Evolutionary conservation across 1,140 invertebrate species (phyloP), one percentile per base, ranked within the genome.

Genomic region (Brachionus rotundiformis): DNA sequence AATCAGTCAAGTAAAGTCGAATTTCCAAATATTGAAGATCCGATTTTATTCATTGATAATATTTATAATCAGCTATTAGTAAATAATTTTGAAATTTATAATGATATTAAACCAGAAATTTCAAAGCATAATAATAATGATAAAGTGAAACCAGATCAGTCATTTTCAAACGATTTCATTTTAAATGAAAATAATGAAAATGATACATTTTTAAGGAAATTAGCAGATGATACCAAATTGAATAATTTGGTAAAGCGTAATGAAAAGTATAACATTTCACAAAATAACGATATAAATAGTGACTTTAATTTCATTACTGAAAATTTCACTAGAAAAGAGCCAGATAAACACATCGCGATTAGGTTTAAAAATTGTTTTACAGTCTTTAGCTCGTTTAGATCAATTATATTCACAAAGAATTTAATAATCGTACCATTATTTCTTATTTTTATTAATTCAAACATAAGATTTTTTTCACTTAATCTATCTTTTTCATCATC

Each of bases 21-120:
- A 44, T 44, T 73, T 25, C 68, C 68, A 3, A 73, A 44, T 44
- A 73, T 73, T 13, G 68, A 73, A 23, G 68, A 73, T 27, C 68
- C 68, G 13, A 44, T 41, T 73, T 27, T 73, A 11, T 73, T 73
- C 19, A 73, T 73, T 19, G 68, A 73, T 27, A 29, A 73, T 44
- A 41, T 73, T 44, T 73, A 44, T 23, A 25, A 73, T 44, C 68
- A 73, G 11, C 13, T 73, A 5, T 44, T 73, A 13, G 27, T 11
- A 2, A 73, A 73, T 13, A 73, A 73, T 19, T 36, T 7, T 19
- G 36, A 49, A 33, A 33, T 41, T 13, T 16, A 23, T 75, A 11
- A 27, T n/a, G 16, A 49, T 1, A 31, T 3, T 41, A 13, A 41
- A 41, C 2, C 59, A 8, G 29, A 63, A 63, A 7, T 63, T 63